Conservation (phyloP, 2,888 invertebrate genomes). For the Endotricha flammealis region DNA sequence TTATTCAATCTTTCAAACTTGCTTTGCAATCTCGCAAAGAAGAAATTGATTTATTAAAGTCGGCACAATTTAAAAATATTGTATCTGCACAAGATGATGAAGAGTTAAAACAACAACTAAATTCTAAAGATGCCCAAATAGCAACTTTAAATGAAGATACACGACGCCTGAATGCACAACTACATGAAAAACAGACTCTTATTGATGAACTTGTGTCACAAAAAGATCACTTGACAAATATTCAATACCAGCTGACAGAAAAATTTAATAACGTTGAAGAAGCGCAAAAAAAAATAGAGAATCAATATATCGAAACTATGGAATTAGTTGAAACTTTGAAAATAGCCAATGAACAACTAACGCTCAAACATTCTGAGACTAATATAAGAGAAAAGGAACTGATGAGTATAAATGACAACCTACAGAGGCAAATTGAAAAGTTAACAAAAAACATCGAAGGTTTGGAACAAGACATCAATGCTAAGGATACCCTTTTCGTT, state of each 20-base stretch:
- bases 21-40: constrained; percentile 41
- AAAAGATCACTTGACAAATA: constrained; percentile 10
- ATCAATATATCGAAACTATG: constrained; percentile 24
- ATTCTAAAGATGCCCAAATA: constrained; percentile 36
- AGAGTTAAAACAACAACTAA: constrained; percentile 27
- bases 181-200: constrained; percentile 14
- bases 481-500: constrained; percentile 34
- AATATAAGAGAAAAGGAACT: constrained; percentile 22
- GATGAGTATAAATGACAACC: constrained; percentile 24
- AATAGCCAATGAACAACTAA: constrained; percentile 25
- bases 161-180: constrained; percentile 14
- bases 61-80: constrained; percentile 19
- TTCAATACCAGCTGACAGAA: constrained; percentile 30
- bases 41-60: constrained; percentile 46
- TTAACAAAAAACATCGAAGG: constrained; percentile 25
- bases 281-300: constrained; percentile 28
- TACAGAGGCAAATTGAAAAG: constrained; percentile 26
- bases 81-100: constrained; percentile 12
- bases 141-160: constrained; percentile 20
- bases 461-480: constrained; percentile 31
- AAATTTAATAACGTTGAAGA: no score
- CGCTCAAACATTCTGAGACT: constrained; percentile 21
- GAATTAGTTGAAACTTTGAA: background rate
- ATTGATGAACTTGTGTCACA: constrained; percentile 21
- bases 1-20: constrained; percentile 50